Base-by-base conservation (phyloP, 2,888 invertebrate genomes). In the Saturnia pavonia region DNA sequence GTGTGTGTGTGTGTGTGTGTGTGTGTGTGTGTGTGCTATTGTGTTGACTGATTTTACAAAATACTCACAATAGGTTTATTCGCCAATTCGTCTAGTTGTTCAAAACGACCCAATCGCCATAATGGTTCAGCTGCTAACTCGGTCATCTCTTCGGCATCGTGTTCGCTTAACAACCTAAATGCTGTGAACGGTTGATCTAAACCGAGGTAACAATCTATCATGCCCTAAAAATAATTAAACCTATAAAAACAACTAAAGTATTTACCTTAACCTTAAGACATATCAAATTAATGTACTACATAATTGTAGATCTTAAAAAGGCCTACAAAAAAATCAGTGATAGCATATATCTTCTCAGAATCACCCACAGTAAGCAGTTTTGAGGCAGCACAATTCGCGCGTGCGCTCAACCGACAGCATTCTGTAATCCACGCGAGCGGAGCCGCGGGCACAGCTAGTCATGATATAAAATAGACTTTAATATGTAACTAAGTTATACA, bases 171-270 rank as follows among this genome's bases (percentile, higher is more conserved):
- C 74, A 98, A 95, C 25, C 96, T 95, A 75, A 97, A 94, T 0
- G 98, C 98, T 0, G 97, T 97, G 80, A 96, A 96, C 0, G 98
- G 97, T 84, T 99, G 97, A 85, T 98, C 98, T 71, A 98, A 92
- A 40, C 96, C 96, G 69, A 99, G 91, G 82, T 98, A 97, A 82
- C 98, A 98, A 77, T 97, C 96, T 65, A 99, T 95, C 91, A 99
- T 96, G 27, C 98, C 98, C 94, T 96, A 87, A 72, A 94, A 88
- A 3, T 43, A 43, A 70, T 22, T 69, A 1, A 54, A 22, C 27
- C 16, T 16, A n/a, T 9, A 68, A 25, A 14, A 12, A 34, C 34
- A 34, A 6, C 6, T 34, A 4, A 34, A 34, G n/a, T n/a, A n/a
- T n/a, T n/a, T n/a, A n/a, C n/a, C n/a, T n/a, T n/a, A n/a, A n/a